A percentile compares a stretch with the other conserved stretches of the same genome.
These are phyloP conservation scores for Hypotaenidia philippensis DNA, from an alignment of 2,797 vertebrate genomes.

Conservation along the genomic window DNA sequence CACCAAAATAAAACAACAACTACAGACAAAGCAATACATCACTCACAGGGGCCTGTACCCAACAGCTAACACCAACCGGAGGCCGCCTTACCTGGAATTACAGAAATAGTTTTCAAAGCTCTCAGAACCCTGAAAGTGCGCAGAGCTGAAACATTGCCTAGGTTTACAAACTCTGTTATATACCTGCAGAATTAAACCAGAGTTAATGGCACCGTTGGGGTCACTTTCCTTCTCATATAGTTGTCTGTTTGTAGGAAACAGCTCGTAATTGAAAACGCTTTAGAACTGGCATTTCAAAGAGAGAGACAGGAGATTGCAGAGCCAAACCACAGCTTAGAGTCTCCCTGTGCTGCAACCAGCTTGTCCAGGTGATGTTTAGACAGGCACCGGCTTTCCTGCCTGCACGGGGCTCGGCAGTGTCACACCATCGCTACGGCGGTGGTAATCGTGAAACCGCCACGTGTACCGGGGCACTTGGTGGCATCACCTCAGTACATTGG, in stretches of 20 bases:
- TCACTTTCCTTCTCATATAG: not conserved
- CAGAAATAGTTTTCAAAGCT: slow-evolving; percentile 99
- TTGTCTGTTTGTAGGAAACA: slow-evolving; percentile 29
- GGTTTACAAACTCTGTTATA: slow-evolving; percentile 99
- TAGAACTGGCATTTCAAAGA: not conserved
- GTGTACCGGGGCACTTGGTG: not conserved
- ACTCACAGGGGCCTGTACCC: slow-evolving; percentile 94
- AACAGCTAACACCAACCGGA: slow-evolving; percentile 92
- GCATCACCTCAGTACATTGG: fast-evolving
- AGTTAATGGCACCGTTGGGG: slow-evolving; percentile 84
- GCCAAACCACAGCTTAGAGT: not conserved
- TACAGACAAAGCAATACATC: slow-evolving; percentile 88
- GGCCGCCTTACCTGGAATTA: slow-evolving; percentile 94
- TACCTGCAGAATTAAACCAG: slow-evolving; percentile 99
- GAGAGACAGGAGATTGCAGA: not conserved
- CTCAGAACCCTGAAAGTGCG: slow-evolving; percentile 86
- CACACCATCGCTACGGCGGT: fast-evolving
- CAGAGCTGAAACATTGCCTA: slow-evolving; percentile 99
- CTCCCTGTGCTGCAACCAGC: not conserved
- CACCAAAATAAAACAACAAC: slow-evolving; percentile 86
- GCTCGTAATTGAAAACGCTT: not conserved
- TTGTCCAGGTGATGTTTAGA: fast-evolving
- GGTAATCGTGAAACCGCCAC: fast-evolving
- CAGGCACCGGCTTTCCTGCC: not conserved
- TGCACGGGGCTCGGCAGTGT: fast-evolving